Conservation (phyloP, 2,113 vertebrate genomes). For the Syrrhaptes paradoxus region DNA sequence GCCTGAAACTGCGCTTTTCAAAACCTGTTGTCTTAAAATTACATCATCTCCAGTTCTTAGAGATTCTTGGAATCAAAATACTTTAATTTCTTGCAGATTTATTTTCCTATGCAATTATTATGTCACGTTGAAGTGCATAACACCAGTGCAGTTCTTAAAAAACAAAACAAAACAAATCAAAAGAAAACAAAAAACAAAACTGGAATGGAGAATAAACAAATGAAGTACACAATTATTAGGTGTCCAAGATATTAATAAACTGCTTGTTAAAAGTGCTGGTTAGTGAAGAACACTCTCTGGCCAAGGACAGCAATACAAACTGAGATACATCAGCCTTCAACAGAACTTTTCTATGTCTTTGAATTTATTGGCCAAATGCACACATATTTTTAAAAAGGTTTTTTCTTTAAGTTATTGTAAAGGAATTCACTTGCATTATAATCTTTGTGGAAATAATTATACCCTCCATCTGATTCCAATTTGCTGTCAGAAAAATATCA, state of each 20-base stretch:
- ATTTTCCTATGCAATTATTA: background rate
- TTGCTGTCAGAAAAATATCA: slow-evolving; percentile 15
- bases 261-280: background rate
- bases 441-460: background rate
- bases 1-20: background rate
- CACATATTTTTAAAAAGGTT: background rate
- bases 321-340: background rate
- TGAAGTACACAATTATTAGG: background rate
- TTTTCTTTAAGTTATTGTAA: background rate
- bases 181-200: background rate
- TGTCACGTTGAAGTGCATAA: slow-evolving; percentile 7
- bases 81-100: background rate
- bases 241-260: slow-evolving; percentile 2
- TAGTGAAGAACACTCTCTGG: background rate
- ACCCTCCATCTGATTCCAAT: slow-evolving; percentile 55
- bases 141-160: background rate
- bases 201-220: background rate
- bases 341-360: background rate
- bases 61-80: slow-evolving; percentile 9
- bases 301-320: background rate
- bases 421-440: background rate
- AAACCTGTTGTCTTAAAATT: background rate
- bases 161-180: background rate
- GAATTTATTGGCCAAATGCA: background rate
- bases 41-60: background rate